These are phyloP conservation scores for Orthonyx spaldingii DNA, from an alignment of 2,113 vertebrate species.

Conservation along the genomic window DNA sequence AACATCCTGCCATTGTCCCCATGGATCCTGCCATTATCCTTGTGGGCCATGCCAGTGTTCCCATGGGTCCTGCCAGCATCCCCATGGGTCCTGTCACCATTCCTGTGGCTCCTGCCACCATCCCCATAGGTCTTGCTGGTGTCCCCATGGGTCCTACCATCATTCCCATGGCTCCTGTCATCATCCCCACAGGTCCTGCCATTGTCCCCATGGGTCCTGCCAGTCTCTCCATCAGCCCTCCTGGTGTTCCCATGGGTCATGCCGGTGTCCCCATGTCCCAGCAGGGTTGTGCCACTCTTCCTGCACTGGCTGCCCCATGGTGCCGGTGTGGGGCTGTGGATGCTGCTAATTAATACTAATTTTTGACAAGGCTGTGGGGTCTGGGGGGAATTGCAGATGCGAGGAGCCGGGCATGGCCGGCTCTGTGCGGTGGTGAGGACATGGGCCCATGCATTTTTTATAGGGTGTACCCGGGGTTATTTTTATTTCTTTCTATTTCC, in stretches of 20 bases:
- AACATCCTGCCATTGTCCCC: background rate
- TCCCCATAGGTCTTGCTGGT: rapidly evolving
- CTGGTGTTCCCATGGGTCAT: background rate
- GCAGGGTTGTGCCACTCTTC: background rate
- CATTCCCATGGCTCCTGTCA: background rate
- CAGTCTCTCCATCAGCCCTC: background rate
- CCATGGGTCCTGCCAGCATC: background rate
- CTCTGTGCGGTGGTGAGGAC: background rate
- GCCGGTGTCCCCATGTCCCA: background rate
- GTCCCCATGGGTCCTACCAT: background rate
- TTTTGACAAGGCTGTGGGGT: background rate
- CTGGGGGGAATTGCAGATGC: background rate
- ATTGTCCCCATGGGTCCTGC: background rate
- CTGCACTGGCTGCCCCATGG: background rate
- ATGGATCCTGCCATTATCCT: background rate
- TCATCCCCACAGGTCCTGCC: no score
- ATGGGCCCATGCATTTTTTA: background rate
- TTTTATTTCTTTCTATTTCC: slow-evolving; percentile 40
- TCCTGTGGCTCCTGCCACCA: background rate
- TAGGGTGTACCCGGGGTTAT: slow-evolving; percentile 28
- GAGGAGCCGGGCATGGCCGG: background rate
- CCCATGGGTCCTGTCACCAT: background rate
- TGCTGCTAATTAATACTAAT: background rate
- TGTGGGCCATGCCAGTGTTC: background rate
- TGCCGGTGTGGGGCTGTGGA: background rate